Evolutionary conservation across 2,888 invertebrate genomes (phyloP).

Genomic region (Oxycera nigricornis): DNA sequence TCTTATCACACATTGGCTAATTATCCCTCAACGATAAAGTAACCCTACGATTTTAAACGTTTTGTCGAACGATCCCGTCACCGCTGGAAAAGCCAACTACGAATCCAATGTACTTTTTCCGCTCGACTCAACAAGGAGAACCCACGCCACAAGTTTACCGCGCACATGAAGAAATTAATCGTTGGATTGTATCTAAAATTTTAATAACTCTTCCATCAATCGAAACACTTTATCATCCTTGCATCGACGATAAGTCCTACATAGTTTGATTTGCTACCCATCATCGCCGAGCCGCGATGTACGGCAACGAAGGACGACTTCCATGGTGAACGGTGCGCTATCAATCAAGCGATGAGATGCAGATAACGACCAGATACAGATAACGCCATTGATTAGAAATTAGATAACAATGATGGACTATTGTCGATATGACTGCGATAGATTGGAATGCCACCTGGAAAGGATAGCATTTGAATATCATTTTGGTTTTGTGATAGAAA

Average conservation of each 20-base stretch:
- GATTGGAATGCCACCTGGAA: background rate
- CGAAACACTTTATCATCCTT: background rate
- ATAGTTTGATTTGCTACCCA: background rate
- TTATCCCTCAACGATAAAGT: background rate
- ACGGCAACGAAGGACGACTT: background rate
- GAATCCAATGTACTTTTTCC: too few species aligned
- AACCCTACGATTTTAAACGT: background rate
- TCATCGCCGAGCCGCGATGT: background rate
- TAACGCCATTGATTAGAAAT: background rate
- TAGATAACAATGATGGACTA: background rate
- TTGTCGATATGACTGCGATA: background rate
- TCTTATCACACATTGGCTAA: too few species aligned
- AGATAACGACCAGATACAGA: constrained; percentile 1
- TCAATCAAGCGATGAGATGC: background rate
- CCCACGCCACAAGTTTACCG: background rate
- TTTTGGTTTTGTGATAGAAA: background rate
- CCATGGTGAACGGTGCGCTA: background rate
- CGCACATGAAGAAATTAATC: background rate
- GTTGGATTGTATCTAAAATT: background rate
- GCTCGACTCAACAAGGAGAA: too few species aligned
- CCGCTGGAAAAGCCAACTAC: background rate
- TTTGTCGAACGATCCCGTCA: background rate
- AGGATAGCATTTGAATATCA: too few species aligned
- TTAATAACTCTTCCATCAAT: background rate
- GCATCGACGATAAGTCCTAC: background rate